A percentile compares a stretch with the other conserved stretches of the same genome.
phyloP scores from a whole-genome alignment of 2,113 vertebrate species.

The Lamprotornis superbus region DNA sequence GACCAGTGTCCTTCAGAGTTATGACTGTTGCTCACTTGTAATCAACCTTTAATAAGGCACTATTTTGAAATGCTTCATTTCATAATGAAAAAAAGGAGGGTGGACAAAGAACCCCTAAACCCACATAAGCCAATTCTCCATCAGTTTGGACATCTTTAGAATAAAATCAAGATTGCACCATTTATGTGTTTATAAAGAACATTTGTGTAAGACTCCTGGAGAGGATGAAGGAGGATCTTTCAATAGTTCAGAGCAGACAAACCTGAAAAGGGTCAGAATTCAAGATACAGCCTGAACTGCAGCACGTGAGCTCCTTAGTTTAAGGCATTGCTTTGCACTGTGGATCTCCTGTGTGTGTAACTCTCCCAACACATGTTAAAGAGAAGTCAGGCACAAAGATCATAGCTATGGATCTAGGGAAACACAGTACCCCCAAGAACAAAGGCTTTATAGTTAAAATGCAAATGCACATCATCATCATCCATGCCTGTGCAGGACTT shows the following conservation, averaged over 20 bases:
- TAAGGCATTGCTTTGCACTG: neutral
- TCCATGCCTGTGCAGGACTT: neutral
- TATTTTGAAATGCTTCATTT: neutral
- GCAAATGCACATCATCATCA: neutral
- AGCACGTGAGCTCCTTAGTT: neutral
- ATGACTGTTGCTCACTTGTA: neutral
- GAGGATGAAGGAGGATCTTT: neutral
- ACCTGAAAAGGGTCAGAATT: neutral
- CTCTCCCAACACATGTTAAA: neutral
- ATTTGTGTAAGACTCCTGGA: neutral
- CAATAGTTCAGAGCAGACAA: neutral
- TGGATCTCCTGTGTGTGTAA: neutral
- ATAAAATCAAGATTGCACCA: neutral
- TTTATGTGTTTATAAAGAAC: neutral
- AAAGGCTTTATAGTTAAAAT: neutral
- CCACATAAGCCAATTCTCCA: neutral
- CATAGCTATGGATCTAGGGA: neutral
- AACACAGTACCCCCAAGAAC: neutral
- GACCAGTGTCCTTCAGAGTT: neutral
- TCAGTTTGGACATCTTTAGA: neutral
- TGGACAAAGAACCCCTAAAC: neutral
- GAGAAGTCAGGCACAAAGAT: neutral
- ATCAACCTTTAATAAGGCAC: rapidly evolving
- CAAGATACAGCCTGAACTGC: neutral
- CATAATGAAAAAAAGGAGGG: neutral